Base-by-base conservation (phyloP, 2,888 invertebrate species). In the Ormyrus nitidulus region DNA sequence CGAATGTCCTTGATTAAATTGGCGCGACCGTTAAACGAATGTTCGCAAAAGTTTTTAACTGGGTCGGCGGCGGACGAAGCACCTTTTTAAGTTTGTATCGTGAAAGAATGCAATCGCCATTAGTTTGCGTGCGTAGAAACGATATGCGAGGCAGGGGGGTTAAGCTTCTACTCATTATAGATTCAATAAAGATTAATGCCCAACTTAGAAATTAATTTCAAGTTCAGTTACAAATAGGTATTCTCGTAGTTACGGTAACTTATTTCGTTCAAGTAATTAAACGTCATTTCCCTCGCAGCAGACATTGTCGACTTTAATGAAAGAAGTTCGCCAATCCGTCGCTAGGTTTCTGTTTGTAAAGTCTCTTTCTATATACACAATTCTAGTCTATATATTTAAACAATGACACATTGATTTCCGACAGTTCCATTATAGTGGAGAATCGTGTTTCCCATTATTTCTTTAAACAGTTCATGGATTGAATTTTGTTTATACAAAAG, bases 191-290 rank as follows among this genome's bases (percentile, higher is more conserved):
- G 44, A 70, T 59, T 58, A 70, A 58, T 58, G 49, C 70, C 10
- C 19, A 70, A 59, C 13, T 58, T 70, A 13, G 58, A 70, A 70
- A 59, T 70, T 44, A 70, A 59, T 59, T 70, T 48, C 58, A n/a
- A 58, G 13, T 49, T 58, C 8, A 61, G 59, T 61, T 51, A 61
- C 34, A 4, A 34, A 11, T 51, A 46, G 69, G 34, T 11, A 56
- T 6, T 71, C 51, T 34, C 61, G 59, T 19, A 71, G 44, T 51
- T 71, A 9, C 51, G 34, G 34, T 34, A 56, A 61, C 61, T 61
- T 51, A 8, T 61, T 49, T 49, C 6, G 34, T 49, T 19, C 7
- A 56, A 51, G 61, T 71, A 71, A 71, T 71, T 61, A 61, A 71
- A 61, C 51, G 49, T 61, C 49, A 69, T 56, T 69, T 69, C 51